Percentiles rank a stretch among this genome's conserved stretches.
phyloP scores from a whole-genome alignment of 2,888 invertebrate species.

The Lepidocyrtinus sp. region DNA sequence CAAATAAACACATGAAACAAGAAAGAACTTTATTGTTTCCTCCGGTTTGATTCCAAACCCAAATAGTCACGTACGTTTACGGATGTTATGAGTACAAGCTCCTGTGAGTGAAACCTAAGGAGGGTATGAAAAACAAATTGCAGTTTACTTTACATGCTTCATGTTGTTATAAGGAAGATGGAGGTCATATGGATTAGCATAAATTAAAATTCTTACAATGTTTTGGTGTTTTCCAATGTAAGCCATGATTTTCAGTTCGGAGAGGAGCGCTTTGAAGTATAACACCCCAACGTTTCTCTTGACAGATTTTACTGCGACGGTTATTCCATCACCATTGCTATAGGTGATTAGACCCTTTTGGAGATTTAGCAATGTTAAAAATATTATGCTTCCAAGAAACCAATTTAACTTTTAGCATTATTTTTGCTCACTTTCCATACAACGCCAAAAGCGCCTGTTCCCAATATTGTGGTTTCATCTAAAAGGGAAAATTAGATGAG shows the following conservation, averaged over 20 bases:
- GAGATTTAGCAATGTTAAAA: too few relatives aligned
- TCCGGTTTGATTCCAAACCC: constrained; percentile 25
- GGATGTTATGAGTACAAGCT: constrained; percentile 65
- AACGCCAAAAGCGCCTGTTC: constrained; percentile 61
- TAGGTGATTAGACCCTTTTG: not conserved
- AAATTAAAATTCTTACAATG: constrained; percentile 40
- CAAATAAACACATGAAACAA: constrained; percentile 34
- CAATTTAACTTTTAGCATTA: not conserved
- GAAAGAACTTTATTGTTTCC: constrained; percentile 40
- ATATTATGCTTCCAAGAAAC: too few relatives aligned
- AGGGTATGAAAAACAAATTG: too few relatives aligned
- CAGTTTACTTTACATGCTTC: not conserved
- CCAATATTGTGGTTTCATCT: constrained; percentile 63
- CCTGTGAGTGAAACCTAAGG: too few relatives aligned
- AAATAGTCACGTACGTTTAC: constrained; percentile 54
- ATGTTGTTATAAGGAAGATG: too few relatives aligned
- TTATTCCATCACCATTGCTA: constrained; percentile 35
- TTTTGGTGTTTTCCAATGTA: constrained; percentile 63
- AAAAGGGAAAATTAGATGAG: not conserved
- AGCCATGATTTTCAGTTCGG: constrained; percentile 64
- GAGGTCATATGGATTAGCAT: too few relatives aligned
- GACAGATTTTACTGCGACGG: constrained; percentile 62
- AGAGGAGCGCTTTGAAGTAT: constrained; percentile 64
- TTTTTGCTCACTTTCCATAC: constrained; percentile 55
- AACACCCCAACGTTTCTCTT: constrained; percentile 61